Base-by-base conservation (phyloP, 2,113 vertebrate species). In the Laterallus jamaicensis region DNA sequence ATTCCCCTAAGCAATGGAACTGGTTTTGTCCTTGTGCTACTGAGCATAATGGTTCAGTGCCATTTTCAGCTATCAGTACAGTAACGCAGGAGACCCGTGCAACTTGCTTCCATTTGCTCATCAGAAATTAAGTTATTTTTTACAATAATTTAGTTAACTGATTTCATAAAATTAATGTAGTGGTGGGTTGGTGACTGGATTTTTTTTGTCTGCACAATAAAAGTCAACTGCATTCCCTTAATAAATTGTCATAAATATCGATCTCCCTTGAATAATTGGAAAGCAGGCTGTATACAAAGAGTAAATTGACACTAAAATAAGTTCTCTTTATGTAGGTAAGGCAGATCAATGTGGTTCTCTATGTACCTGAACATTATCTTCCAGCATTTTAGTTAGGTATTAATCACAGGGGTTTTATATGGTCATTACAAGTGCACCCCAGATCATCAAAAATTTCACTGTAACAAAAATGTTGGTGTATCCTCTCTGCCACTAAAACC, bases 121-220 rank as follows among this genome's bases (percentile, higher is more conserved):
- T 89, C 56, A 82, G 94, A 96, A 94, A 92, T 96, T 79, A 96
- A 96, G 92, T 97, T 97, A 86, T 97, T 97, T 97, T 97, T 97
- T 96, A 95, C 84, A 95, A 58, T 82, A 77, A 81, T 64, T 95
- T 69, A 94, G 90, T 86, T 93, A 90, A 95, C 70, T 75, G 73
- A 81, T 94, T 98, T 95, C 75, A 18, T 96, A 92, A 95, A 95
- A 52, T 93, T 77, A 60, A 66, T 86, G 52, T 93, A 86, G 58
- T 91, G 59, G n/a, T 91, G 83, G 47, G 66, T 76, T 81, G 80
- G 60, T 80, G 73, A 71, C 80, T 88, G 77, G 60, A 31, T 91
- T 67, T 55, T 80, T 95, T 91, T 76, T 15, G 32, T 70, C 81
- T 95, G 60, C 58, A 75, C 84, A 95, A 94, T 95, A 93, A 95